phyloP scores from a whole-genome alignment of 64 coral and sea anemone species.

The Stichodactyla mertensii region DNA sequence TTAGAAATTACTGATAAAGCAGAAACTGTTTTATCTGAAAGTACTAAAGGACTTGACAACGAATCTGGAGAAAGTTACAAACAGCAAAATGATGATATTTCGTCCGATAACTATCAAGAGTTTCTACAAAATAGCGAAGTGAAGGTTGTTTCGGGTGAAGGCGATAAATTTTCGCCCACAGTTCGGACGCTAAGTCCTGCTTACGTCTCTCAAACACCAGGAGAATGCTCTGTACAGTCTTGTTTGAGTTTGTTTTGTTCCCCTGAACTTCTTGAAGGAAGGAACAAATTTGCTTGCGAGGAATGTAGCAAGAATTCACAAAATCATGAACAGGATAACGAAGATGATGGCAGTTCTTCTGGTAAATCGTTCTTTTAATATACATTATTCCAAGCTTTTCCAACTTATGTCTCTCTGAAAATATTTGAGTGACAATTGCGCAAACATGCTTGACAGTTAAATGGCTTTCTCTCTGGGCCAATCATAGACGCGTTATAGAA shows the following conservation, averaged over 20 bases:
- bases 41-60: not conserved
- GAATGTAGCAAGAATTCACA: conserved; percentile 29
- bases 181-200: conserved; percentile 16
- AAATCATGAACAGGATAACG: conserved; percentile 5
- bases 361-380: not conserved
- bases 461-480: too few species aligned
- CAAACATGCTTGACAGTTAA: too few species aligned
- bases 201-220: conserved; percentile 23
- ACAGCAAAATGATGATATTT: too few species aligned
- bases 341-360: not conserved
- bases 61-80: not conserved
- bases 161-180: not conserved
- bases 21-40: not conserved
- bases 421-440: not conserved
- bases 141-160: not conserved
- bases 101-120: not conserved
- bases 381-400: not conserved
- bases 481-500: too few species aligned
- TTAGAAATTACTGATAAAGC: not conserved
- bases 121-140: not conserved
- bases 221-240: conserved; percentile 55
- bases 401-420: not conserved
- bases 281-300: conserved; percentile 72
- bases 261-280: conserved; percentile 47
- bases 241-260: conserved; percentile 64